Evolutionary conservation across 64 coral and sea anemone genomes (phyloP), one percentile per base, ranked within the genome.

Genomic region (Pocillopora verrucosa): DNA sequence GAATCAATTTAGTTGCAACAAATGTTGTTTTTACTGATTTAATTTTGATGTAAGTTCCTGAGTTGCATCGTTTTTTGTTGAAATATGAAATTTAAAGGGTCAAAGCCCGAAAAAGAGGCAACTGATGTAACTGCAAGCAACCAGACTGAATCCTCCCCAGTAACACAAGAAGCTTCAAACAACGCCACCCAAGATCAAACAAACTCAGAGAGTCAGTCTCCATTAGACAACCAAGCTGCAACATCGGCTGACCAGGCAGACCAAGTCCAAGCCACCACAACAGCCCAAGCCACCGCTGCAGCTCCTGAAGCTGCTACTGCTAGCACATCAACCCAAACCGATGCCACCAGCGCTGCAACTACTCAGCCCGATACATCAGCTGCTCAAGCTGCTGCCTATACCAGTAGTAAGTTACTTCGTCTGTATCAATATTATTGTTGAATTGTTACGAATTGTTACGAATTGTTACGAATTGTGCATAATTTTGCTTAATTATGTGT

Each of bases 101-200:
- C 65, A 24, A 65, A 87, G n/a, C 26, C 17, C 11, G 51, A 36
- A 79, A 19, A 25, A n/a, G 74, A 38, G 17, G 19, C 25, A 25
- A 20, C 61, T n/a, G 74, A 58, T 76, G 72, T 68, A 76, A 75
- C 89, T 24, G 24, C 74, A 13, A 16, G 63, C 13, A 60, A 75
- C 5, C 90, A 87, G 30, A 57, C 64, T 63, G 37, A 70, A 41
- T 85, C 64, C 65, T 3, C 82, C 11, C 57, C 82, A 16, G 57
- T 65, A 4, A 26, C 65, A 85, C 36, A 25, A 72, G 56, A 63
- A 37, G 37, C 19, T 58, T 10, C 19, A 10, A 63, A 85, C 35
- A 56, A 15, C 80, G n/a, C 80, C 37, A 36, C 7, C 4, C 67
- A 60, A 63, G 36, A 83, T 83, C 61, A 67, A 11, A 16, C 63